These are phyloP conservation scores for Abrostola triplasia DNA, from an alignment of 2,888 invertebrate species.

Conservation along the genomic window DNA sequence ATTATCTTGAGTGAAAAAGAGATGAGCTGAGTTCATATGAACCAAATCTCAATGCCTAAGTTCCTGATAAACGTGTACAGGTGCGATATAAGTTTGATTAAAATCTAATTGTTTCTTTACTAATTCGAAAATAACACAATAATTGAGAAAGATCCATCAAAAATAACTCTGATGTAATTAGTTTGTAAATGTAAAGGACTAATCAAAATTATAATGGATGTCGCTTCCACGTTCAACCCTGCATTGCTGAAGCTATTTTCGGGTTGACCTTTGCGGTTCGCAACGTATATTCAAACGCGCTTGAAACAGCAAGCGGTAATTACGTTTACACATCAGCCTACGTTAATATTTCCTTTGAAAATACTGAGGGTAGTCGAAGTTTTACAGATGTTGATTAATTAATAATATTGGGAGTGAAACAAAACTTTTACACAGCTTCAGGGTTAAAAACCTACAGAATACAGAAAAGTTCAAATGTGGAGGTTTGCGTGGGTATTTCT, in stretches of 20 bases:
- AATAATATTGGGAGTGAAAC: background rate
- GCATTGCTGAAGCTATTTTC: background rate
- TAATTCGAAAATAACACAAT: too few relatives aligned
- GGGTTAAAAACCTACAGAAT: background rate
- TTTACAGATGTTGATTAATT: background rate
- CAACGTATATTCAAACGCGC: background rate
- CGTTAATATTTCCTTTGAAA: background rate
- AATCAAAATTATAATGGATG: background rate
- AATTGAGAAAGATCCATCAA: too few relatives aligned
- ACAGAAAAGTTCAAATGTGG: constrained; percentile 15
- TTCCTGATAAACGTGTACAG: too few relatives aligned
- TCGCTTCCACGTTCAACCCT: background rate
- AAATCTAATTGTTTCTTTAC: too few relatives aligned
- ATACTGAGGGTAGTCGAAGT: background rate
- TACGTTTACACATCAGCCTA: background rate
- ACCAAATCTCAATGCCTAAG: too few relatives aligned
- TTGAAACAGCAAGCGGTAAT: background rate
- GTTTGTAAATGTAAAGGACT: too few relatives aligned
- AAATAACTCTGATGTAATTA: too few relatives aligned
- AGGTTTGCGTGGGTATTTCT: constrained; percentile 22
- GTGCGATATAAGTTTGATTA: too few relatives aligned
- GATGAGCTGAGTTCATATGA: too few relatives aligned
- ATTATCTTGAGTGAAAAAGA: too few relatives aligned
- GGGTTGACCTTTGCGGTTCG: background rate
- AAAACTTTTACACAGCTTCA: constrained; percentile 7